Base-by-base conservation (phyloP, 2,888 invertebrate species). In the Cryptocheilus praepositus region DNA sequence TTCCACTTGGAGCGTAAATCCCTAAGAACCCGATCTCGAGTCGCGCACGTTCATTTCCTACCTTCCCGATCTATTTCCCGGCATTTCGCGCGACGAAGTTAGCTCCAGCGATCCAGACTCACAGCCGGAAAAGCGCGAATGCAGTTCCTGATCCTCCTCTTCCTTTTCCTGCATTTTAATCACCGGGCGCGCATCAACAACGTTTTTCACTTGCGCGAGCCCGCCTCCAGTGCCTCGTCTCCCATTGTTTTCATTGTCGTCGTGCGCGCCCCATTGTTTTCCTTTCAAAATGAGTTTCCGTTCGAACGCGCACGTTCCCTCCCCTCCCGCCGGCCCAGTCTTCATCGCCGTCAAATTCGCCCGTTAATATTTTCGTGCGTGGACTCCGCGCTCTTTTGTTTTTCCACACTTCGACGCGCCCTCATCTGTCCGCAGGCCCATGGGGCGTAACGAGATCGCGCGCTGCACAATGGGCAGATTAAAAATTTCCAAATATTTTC, bases 241-340 rank as follows among this genome's bases (percentile, higher is more conserved):
- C 46, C 63, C 73, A 67, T 76, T 69, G 71, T 77, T 61, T 67
- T 64, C 70, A 57, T 58, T 57, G 71, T 70, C 70, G 56, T 70
- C 61, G 52, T 46, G 52, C 43, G 51, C 22, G 36, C 46, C 4
- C 52, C 67, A 72, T 76, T 74, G 79, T 70, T 67, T 63, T 43
- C 46, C 45, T 59, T 62, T 62, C 59, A 46, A 76, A 74, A 75
- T 67, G 73, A 77, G 67, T 71, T 70, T 71, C 64, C 74, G 64
- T 65, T 67, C 71, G 58, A 66, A 65, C 55, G 75, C 62, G 67
- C 54, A 8, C 36, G 36, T 36, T 36, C 36, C 3, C 5, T 3
- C 11, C 36, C 36, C 36, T 36, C 13, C 36, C 36, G 4, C 36
- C 1, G 4, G 36, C 8, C 36, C 11, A 4, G 36, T 36, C 36